phyloP scores from a whole-genome alignment of 2,113 vertebrate species.

The Setophaga kirtlandii region DNA sequence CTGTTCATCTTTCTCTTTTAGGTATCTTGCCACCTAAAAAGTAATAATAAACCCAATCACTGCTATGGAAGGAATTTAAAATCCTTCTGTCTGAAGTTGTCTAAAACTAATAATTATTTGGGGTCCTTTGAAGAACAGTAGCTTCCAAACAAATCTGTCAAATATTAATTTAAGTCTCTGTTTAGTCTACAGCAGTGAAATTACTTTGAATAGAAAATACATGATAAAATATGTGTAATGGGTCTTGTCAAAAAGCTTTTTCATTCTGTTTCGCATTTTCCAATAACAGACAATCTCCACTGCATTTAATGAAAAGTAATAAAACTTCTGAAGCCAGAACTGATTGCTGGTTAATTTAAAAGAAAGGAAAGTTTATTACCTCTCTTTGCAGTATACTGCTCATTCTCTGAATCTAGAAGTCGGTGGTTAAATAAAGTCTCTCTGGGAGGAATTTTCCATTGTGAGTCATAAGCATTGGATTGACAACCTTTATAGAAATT shows the following conservation, averaged over 20 bases:
- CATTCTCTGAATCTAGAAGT: neutral
- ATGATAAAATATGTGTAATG: neutral
- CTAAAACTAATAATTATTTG: neutral
- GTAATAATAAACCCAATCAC: neutral
- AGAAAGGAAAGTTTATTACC: neutral
- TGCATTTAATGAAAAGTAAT: neutral
- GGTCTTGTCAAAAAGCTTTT: neutral
- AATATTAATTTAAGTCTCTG: neutral
- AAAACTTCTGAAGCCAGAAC: neutral
- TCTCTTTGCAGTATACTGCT: neutral
- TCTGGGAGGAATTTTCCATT: slow-evolving; percentile 20
- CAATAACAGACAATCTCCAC: neutral
- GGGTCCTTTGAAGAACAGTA: neutral
- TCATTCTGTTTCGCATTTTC: neutral
- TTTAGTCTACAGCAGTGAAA: neutral
- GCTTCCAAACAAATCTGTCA: slow-evolving; percentile 4
- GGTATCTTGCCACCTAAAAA: neutral
- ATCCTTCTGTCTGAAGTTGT: neutral
- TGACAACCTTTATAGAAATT: slow-evolving; percentile 39
- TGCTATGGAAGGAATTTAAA: neutral
- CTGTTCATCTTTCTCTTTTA: neutral
- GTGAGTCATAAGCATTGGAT: slow-evolving; percentile 9
- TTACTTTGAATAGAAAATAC: neutral
- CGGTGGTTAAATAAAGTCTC: slow-evolving; percentile 14
- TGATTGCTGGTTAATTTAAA: neutral